Evolutionary conservation across 2,797 vertebrate species (phyloP), one percentile per base, ranked within the genome.

Genomic region (Adrianichthys oophorus): DNA sequence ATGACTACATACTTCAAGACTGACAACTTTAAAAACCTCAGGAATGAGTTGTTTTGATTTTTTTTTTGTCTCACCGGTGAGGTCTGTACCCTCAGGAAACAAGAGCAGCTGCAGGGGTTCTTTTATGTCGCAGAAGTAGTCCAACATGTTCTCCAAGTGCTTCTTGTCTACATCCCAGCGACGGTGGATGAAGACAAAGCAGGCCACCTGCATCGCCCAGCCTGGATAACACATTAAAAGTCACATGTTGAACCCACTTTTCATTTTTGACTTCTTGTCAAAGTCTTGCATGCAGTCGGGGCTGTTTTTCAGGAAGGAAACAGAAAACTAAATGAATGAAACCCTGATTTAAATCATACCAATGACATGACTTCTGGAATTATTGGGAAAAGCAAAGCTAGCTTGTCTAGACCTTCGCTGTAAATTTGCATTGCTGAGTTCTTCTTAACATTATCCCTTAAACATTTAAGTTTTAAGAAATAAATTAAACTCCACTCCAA

Each of bases 191-290:
- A 99, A 99, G 85, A 99, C 88, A 65, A 97, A 99, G 70, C 95
- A 95, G 72, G 96, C 96, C 84, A 95, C 92, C 84, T 99, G 98
- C 97, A 99, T 99, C 1, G 98, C 97, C 98, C 98, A 99, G 75
- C 98, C 97, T 99, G 65, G 17, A 64, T 52, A 59, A 64, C 7
- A 68, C n/a, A 76, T 21, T 18, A 21, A 69, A 41, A 50, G 24
- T 57, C 29, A 64, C 76, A 47, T 19, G 10, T 21, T 19, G 21
- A 50, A 42, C 62, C 74, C 55, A 46, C 14, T 48, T 52, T 18
- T 42, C 17, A 41, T 14, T 37, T 18, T 59, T 17, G 55, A 65
- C 26, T 41, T 26, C 16, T 19, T 68, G 47, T 37, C 8, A 4
- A 23, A 47, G 12, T 52, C 37, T 47, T 59, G 19, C 13, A 45